Percentiles rank a stretch among this genome's conserved stretches.
phyloP scores from a whole-genome alignment of 2,888 invertebrate species.

The Rhodophaea formosa region DNA sequence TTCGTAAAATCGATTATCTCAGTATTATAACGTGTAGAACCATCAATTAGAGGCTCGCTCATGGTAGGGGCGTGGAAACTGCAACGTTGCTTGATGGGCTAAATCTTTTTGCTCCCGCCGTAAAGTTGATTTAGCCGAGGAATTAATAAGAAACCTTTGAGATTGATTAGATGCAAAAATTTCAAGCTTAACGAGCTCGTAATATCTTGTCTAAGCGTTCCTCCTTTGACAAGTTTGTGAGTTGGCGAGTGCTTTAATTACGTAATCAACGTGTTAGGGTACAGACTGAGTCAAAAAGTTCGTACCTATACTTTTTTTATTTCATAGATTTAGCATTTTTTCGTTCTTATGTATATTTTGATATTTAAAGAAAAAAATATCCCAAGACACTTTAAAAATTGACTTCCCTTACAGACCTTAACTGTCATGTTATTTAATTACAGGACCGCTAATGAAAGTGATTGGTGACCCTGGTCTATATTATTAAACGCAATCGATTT shows the following conservation, averaged over 20 bases:
- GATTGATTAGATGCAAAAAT: constrained; percentile 67
- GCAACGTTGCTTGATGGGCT: constrained; percentile 75
- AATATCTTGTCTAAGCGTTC: constrained; percentile 4
- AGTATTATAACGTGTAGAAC: not conserved
- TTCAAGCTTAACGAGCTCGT: constrained; percentile 34
- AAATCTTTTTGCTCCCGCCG: constrained; percentile 66
- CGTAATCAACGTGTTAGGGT: not conserved
- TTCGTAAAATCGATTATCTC: too few relatives aligned
- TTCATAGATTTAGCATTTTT: too few relatives aligned
- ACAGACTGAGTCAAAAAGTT: too few relatives aligned
- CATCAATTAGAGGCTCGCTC: not conserved
- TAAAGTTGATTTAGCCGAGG: constrained; percentile 54
- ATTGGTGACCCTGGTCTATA: too few relatives aligned
- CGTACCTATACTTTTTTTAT: too few relatives aligned
- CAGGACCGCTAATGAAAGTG: too few relatives aligned
- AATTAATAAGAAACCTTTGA: constrained; percentile 59
- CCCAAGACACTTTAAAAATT: too few relatives aligned
- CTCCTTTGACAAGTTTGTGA: constrained; percentile 6
- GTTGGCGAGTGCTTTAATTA: constrained; percentile 2
- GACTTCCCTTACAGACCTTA: too few relatives aligned
- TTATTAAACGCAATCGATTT: too few relatives aligned
- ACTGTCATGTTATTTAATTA: too few relatives aligned
- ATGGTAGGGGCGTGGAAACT: constrained; percentile 40
- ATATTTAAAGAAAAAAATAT: too few relatives aligned
- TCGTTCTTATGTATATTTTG: too few relatives aligned